Base-by-base conservation (phyloP, 2,888 invertebrate species). In the Coremacera marginata region DNA sequence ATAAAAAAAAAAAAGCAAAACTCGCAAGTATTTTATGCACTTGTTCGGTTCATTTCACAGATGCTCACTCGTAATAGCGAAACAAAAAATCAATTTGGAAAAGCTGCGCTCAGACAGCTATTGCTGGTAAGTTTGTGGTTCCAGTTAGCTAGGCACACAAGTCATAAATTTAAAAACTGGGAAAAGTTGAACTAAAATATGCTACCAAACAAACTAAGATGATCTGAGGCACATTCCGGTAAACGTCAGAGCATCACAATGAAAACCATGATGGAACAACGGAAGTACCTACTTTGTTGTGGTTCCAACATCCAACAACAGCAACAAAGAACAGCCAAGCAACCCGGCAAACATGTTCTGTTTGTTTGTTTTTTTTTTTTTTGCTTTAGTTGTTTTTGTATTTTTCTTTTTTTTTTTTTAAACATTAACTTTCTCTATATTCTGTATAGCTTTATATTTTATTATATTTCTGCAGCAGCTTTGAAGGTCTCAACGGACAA, bases 381-480 rank as follows among this genome's bases (percentile, higher is more conserved):
- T 65, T 31, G 31, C 31, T 31, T n/a, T 34, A 31, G 34, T 31
- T 31, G 9, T n/a, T 8, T 63, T 34, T 63, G 5, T 62, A 1
- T 27, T 5, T 27, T 62, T 67, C n/a, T 67, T 37, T n/a, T 49
- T 52, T 27, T 37, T 70, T 52, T 25, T 27, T 25, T 55, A 5
- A 55, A 52, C 27, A 27, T 52, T 52, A 57, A 14, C 34, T 57
- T 57, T 34, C 11, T 57, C 44, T 44, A 44, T 44, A 44, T 44
- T 44, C 44, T 44, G 44, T 44, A 44, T 44, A 14, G 44, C 44
- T 44, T 44, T 16, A n/a, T 25, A 19, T 55, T 52, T 70, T 70
- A 70, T 70, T 70, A 8, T 70, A 70, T 70, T 70, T 27, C 52
- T 70, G 31, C n/a, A 19, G 19, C 34, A 57, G 60, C 37, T 71